Evolutionary conservation across 1,140 invertebrate genomes (phyloP), one percentile per base, ranked within the genome.

Genomic region (Drosophila mayri): DNA sequence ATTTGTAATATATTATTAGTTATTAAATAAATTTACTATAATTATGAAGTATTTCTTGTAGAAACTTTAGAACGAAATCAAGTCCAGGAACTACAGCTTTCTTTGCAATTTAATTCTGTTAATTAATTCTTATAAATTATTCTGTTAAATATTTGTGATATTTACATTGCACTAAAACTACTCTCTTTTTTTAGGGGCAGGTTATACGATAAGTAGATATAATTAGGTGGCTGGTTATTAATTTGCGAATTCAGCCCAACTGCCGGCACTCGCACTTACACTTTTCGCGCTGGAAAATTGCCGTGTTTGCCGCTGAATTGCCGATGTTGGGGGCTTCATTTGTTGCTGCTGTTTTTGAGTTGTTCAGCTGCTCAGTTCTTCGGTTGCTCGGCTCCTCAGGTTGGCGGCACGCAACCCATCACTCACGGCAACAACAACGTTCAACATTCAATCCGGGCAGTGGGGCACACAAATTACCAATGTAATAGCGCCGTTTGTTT

Each of bases 391-490:
- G 30, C 38, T 25, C 14, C 35, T 38, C 35, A 38, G 22, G 35
- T 64, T 74, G 79, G 52, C 57, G 62, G 57, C 62, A 58, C 52
- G 52, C 52, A 55, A 55, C 35, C 22, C 55, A 44, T 28, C 52
- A 38, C 22, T n/a, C n/a, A 54, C 30, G 59, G 9, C 46, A 77
- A 38, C 60, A 62, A 50, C 44, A 62, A 38, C 44, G 49, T 43
- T 46, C 66, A 74, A 63, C 25, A 25, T 54, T 54, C 50, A 37
- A 37, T 1, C 32, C 32, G 50, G 50, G 50, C 58, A 18, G 46
- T 61, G 76, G 78, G 79, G 78, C 57, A 57, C 66, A 74, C 67
- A 84, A 72, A 86, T 87, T 87, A 61, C 70, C 50, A 87, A 86
- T 86, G 76, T 79, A 82, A 82, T 79, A 79, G 73, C 46, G 55